phyloP scores from a whole-genome alignment of 2,888 invertebrate genomes.

The Cremastobaeus sp. region DNA sequence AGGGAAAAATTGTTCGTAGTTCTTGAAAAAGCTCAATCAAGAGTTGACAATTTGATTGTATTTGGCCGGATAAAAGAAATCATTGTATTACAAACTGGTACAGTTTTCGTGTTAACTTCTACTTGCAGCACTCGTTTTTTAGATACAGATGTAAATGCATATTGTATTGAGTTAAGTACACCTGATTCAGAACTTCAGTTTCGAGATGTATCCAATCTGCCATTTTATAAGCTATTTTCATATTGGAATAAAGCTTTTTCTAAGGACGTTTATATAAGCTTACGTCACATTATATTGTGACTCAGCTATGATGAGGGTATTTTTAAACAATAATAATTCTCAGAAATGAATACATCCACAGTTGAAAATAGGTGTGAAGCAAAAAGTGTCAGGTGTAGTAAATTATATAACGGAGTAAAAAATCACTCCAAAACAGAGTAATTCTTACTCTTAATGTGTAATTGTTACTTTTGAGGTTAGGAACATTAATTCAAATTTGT shows the following conservation, averaged over 20 bases:
- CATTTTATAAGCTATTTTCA: constrained; percentile 32
- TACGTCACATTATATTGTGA: constrained; percentile 35
- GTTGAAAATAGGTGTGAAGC: too few relatives aligned
- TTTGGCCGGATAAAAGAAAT: constrained; percentile 46
- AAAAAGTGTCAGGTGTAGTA: too few relatives aligned
- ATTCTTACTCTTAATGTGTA: too few relatives aligned
- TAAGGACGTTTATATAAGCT: constrained; percentile 14
- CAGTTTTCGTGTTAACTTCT: constrained; percentile 21
- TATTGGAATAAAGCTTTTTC: constrained; percentile 22
- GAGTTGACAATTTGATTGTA: constrained; percentile 1
- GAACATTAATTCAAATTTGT: too few relatives aligned
- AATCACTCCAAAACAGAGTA: too few relatives aligned
- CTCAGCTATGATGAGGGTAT: too few relatives aligned
- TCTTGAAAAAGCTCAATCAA: constrained; percentile 13
- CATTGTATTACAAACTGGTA: constrained; percentile 4
- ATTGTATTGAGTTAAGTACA: constrained; percentile 7
- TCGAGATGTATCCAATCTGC: constrained; percentile 3
- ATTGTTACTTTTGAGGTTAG: too few relatives aligned
- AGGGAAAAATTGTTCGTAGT: constrained; percentile 29
- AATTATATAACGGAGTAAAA: too few relatives aligned
- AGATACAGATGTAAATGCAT: constrained; percentile 37
- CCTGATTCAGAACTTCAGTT: constrained; percentile 3
- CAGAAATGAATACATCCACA: too few relatives aligned
- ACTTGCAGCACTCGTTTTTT: constrained; percentile 27
- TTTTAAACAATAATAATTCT: too few relatives aligned